Evolutionary conservation across 2,888 invertebrate genomes (phyloP).

Genomic region (Galerucella nymphaeae): DNA sequence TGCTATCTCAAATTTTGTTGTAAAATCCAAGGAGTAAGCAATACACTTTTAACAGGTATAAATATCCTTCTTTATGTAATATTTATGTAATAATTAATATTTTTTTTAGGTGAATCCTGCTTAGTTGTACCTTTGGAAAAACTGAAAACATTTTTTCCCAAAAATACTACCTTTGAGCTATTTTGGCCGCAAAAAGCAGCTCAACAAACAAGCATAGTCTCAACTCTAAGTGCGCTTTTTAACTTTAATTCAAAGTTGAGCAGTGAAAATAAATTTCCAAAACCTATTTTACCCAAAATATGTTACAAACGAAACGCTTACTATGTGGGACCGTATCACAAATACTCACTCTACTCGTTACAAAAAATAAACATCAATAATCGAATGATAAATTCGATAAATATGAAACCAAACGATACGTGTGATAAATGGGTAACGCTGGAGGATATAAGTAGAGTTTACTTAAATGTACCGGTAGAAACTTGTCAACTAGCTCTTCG

Average conservation of each 20-base stretch:
- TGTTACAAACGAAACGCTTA: background rate
- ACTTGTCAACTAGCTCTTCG: conserved; percentile 14
- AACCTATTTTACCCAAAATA: background rate
- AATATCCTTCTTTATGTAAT: conserved; percentile 72
- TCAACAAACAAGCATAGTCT: background rate
- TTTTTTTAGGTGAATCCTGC: background rate
- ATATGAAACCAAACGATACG: conserved; percentile 19
- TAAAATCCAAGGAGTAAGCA: conserved; percentile 91
- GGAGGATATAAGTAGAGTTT: conserved; percentile 13
- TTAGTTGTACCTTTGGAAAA: conserved; percentile 78
- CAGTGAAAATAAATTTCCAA: background rate
- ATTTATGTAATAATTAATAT: too few relatives aligned
- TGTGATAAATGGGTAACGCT: conserved; percentile 20
- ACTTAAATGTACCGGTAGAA: background rate
- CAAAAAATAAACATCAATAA: conserved; percentile 13
- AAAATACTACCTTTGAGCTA: conserved; percentile 88
- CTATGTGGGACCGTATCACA: background rate
- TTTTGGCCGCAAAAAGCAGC: conserved; percentile 78
- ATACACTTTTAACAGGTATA: conserved; percentile 90
- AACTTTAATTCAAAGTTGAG: background rate
- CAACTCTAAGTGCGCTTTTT: conserved; percentile 2
- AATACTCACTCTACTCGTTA: background rate
- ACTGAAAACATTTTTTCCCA: conserved; percentile 89
- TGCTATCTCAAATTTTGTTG: conserved; percentile 94
- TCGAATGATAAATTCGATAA: conserved; percentile 12